phyloP scores from a whole-genome alignment of 2,797 vertebrate genomes.

The Urocyon cinereoargenteus region DNA sequence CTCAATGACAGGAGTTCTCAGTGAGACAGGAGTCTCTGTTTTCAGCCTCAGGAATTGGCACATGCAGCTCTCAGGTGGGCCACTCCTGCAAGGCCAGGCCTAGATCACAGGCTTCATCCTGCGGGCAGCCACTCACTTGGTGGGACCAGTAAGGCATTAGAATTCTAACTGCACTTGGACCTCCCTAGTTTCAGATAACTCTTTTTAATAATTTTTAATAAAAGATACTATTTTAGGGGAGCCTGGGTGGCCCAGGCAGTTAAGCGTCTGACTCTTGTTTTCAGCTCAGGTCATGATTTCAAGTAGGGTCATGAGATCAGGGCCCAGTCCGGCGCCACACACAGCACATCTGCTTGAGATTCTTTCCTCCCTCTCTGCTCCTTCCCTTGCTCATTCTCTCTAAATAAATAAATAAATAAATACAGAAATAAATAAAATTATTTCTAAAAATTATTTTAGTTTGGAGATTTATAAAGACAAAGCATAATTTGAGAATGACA shows the following conservation, averaged over 20 bases:
- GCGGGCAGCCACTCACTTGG: neutral
- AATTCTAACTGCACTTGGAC: neutral
- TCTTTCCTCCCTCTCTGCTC: no score
- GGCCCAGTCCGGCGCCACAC: no score
- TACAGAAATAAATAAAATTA: no score
- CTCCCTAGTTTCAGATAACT: neutral
- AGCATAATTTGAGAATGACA: neutral
- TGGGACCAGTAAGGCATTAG: neutral
- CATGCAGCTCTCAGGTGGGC: neutral
- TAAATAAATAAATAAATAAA: no score
- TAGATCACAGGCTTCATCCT: neutral
- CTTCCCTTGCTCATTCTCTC: no score
- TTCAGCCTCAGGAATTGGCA: neutral
- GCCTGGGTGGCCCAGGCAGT: neutral
- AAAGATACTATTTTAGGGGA: neutral
- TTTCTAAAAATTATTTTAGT: neutral
- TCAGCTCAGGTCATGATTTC: neutral
- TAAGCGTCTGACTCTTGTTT: neutral
- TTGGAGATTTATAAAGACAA: slow-evolving; percentile 2
- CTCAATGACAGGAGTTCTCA: neutral
- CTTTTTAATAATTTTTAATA: neutral
- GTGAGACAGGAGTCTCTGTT: neutral
- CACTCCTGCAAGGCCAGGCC: neutral
- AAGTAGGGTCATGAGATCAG: neutral
- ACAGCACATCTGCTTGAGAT: no score